phyloP scores from a whole-genome alignment of 2,888 invertebrate genomes.

The Nomada goodeniana region DNA sequence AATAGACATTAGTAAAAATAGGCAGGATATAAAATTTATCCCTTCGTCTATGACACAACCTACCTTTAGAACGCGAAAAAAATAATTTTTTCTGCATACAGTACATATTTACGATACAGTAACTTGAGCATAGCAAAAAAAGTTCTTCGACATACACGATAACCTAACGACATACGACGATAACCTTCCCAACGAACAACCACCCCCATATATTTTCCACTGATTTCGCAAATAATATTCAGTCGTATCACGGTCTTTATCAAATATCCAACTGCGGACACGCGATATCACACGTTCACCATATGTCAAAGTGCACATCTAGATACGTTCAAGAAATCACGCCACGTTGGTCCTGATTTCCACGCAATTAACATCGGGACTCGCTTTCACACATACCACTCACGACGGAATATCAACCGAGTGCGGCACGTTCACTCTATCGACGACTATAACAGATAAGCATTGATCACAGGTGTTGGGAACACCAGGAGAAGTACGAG shows the following conservation, averaged over 20 bases:
- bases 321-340: constrained; percentile 51
- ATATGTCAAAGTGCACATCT: background rate
- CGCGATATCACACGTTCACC: background rate
- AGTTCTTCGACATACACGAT: too few species aligned
- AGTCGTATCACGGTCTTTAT: background rate
- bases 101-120: too few species aligned
- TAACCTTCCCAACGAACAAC: background rate
- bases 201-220: too few species aligned
- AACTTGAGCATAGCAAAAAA: too few species aligned
- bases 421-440: background rate
- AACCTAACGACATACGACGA: too few species aligned
- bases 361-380: constrained; percentile 39
- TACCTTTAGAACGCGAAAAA: too few species aligned
- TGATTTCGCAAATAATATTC: background rate
- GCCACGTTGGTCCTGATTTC: constrained; percentile 37
- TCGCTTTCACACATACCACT: constrained; percentile 19
- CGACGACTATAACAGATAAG: constrained; percentile 37
- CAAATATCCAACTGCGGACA: constrained; percentile 10
- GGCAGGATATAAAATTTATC: too few species aligned
- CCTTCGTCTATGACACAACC: too few species aligned
- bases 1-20: too few species aligned
- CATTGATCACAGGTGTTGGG: constrained; percentile 43
- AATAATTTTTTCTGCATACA: too few species aligned
- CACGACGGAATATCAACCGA: constrained; percentile 14
- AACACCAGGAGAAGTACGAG: constrained; percentile 15